phyloP scores from a whole-genome alignment of 2,888 invertebrate species.

The Drepanosiphum platanoidis region DNA sequence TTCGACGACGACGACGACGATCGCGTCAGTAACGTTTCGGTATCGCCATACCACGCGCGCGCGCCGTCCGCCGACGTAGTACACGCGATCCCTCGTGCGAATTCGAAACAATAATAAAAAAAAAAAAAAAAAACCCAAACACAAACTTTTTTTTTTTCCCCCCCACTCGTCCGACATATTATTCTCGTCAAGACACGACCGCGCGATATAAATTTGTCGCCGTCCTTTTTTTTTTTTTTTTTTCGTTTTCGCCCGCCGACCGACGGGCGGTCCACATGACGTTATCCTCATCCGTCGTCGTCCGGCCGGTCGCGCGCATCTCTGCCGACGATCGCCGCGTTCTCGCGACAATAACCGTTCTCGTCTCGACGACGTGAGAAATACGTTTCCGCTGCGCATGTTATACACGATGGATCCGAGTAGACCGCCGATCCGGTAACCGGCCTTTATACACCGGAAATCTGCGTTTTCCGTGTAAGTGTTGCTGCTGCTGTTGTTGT shows the following conservation, averaged over 20 bases:
- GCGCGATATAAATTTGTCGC: no score
- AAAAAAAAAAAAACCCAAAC: no score
- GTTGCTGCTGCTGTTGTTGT: no score
- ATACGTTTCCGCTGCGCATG: neutral
- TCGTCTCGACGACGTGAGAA: no score
- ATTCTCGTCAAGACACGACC: no score
- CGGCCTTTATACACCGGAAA: slow-evolving; percentile 40
- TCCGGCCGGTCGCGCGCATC: neutral
- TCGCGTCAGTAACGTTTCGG: slow-evolving; percentile 56
- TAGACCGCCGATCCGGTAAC: slow-evolving; percentile 49
- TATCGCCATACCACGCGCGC: slow-evolving; percentile 39
- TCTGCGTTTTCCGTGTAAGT: slow-evolving; percentile 49
- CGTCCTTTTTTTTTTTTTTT: no score
- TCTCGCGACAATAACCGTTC: neutral
- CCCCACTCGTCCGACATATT: no score
- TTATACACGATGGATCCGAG: slow-evolving; percentile 8
- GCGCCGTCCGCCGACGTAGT: no score
- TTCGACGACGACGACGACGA: neutral
- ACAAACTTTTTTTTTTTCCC: no score
- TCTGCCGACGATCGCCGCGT: neutral
- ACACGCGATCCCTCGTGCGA: no score
- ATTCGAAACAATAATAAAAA: no score
- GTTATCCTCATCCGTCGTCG: neutral
- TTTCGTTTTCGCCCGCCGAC: no score
- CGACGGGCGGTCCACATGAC: neutral